Percentiles rank a stretch among this genome's conserved stretches.
Evolutionary conservation across 2,113 vertebrate genomes (phyloP).

Genomic region (Callorhinus ursinus): DNA sequence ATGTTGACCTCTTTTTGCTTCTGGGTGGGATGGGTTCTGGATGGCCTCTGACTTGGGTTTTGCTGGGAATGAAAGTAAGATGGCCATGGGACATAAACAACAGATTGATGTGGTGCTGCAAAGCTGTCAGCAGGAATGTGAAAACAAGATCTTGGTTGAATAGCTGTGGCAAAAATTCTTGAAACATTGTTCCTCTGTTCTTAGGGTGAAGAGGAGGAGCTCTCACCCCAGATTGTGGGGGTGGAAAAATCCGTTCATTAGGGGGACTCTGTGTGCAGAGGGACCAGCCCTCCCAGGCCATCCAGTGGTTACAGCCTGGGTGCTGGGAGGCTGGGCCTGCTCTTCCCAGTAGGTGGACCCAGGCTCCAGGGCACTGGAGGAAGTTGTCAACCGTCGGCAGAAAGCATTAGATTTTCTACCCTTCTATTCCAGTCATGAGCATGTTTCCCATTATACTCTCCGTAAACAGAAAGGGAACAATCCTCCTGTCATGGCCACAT

Average conservation of each 20-base stretch:
- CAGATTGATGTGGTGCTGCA: neutral
- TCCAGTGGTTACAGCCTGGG: conserved; percentile 9
- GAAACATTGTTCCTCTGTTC: conserved; percentile 64
- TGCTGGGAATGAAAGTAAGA: conserved; percentile 36
- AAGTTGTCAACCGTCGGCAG: neutral
- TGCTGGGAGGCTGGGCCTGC: neutral
- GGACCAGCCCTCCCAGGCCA: neutral
- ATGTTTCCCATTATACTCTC: neutral
- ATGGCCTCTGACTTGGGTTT: too few relatives aligned
- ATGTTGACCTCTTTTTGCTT: neutral
- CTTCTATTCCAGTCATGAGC: neutral
- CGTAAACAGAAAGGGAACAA: neutral
- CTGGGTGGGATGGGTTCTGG: neutral
- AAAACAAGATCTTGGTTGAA: conserved; percentile 66
- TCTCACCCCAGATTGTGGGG: conserved; percentile 45
- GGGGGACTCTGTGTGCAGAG: neutral
- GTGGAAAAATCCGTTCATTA: conserved; percentile 72
- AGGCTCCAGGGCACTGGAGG: neutral
- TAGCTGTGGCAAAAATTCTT: conserved; percentile 73
- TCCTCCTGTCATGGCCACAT: neutral
- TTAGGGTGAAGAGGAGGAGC: neutral
- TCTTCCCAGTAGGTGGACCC: neutral
- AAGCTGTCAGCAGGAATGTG: conserved; percentile 68
- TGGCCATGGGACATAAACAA: neutral
- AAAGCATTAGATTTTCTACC: neutral